These are phyloP conservation scores for Apodemus sylvaticus DNA, from an alignment of 2,113 vertebrate species.

Conservation along the genomic window DNA sequence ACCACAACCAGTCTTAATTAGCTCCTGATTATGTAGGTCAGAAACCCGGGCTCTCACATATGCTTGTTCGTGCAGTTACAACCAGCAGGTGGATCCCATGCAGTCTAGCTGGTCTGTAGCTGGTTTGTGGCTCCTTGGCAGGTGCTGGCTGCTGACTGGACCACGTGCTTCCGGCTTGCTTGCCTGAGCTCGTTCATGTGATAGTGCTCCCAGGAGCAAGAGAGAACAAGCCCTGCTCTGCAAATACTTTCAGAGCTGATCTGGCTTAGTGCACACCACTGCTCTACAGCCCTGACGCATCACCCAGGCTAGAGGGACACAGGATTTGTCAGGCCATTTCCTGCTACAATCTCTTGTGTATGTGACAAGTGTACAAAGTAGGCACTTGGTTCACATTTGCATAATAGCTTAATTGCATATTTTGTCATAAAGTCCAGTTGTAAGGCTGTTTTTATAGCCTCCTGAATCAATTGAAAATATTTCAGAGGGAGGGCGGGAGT, in stretches of 20 bases:
- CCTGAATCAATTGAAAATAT: not conserved
- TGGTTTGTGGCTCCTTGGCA: not conserved
- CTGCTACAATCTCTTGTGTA: not conserved
- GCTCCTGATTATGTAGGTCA: not conserved
- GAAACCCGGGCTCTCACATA: not conserved
- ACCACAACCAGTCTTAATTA: slow-evolving; percentile 14
- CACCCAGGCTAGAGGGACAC: not conserved
- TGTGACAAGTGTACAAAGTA: not conserved
- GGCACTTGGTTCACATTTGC: not conserved
- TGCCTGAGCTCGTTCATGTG: not conserved
- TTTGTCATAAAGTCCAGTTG: not conserved
- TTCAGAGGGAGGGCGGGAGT: not conserved
- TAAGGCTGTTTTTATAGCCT: not conserved
- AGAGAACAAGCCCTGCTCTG: not conserved
- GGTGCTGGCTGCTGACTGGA: not conserved
- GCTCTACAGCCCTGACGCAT: not conserved
- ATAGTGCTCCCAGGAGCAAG: not conserved
- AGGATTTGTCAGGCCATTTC: not conserved
- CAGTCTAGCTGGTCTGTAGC: not conserved
- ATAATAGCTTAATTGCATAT: not conserved
- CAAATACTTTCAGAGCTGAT: not conserved
- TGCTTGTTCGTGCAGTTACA: not conserved
- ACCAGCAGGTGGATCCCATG: not conserved
- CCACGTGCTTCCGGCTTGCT: not conserved
- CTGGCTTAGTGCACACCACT: not conserved